Evolutionary conservation across 2,113 vertebrate genomes (phyloP).

Genomic region (Telmatochromis sp.): DNA sequence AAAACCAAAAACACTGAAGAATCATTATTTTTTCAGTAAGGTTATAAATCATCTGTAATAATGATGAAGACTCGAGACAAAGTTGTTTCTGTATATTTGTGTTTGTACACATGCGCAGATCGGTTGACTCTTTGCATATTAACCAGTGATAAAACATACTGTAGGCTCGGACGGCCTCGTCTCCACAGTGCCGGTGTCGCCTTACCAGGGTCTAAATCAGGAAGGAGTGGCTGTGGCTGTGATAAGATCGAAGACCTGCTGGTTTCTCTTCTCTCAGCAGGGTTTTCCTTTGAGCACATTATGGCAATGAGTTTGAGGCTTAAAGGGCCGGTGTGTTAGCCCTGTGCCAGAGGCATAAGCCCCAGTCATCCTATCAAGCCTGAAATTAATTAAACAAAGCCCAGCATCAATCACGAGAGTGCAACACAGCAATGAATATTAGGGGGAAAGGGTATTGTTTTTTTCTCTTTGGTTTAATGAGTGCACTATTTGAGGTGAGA

Average conservation of each 20-base stretch:
- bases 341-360: slow-evolving; percentile 55
- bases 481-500: neutral
- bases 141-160: slow-evolving; percentile 51
- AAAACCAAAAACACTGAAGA: neutral
- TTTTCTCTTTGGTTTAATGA: neutral
- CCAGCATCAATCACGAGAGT: slow-evolving; percentile 51
- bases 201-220: slow-evolving; percentile 55
- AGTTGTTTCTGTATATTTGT: neutral
- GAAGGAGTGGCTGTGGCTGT: slow-evolving; percentile 23
- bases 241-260: slow-evolving; percentile 58
- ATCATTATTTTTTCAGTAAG: no score
- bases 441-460: neutral
- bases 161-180: neutral
- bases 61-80: neutral
- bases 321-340: slow-evolving; percentile 51
- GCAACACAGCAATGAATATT: neutral
- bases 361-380: slow-evolving; percentile 65
- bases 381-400: slow-evolving; percentile 69
- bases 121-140: slow-evolving; percentile 56
- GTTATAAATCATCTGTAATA: neutral
- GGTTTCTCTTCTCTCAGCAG: slow-evolving; percentile 50
- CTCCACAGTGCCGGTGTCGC: slow-evolving; percentile 36
- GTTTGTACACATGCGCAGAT: neutral
- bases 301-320: slow-evolving; percentile 72
- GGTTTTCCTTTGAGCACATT: slow-evolving; percentile 67